Evolutionary conservation across 2,113 vertebrate species (phyloP), one percentile per base, ranked within the genome.

Genomic region (Clarias magur): DNA sequence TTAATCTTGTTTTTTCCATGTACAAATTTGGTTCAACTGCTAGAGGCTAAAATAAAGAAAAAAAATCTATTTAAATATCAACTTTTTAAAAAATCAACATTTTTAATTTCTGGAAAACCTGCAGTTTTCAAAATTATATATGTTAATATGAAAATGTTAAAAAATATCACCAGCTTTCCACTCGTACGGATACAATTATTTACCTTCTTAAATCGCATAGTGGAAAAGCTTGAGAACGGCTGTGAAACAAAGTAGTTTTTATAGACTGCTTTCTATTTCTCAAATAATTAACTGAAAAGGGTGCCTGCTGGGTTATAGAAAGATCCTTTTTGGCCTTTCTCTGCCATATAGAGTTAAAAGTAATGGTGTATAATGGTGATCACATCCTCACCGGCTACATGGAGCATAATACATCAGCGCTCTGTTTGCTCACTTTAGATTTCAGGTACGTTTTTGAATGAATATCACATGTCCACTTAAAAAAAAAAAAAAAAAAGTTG

Each of bases 401-500:
- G 81, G 7, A 56, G 68, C 83, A 80, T 88, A 89, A 87, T 72
- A 85, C 82, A 90, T 87, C 86, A 89, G 65, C 57, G 67, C 54
- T 42, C 67, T 38, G 70, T 16, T 70, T 88, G 78, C 63, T 82
- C 60, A 86, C 79, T 72, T 89, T 86, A 90, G 90, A 91, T n/a
- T n/a, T 75, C 90, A 84, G 75, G 25, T 56, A 82, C 89, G 63
- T 60, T n/a, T 89, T 56, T 86, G 80, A 91, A 89, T 90, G 84
- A 91, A 88, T 88, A 90, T 91, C 90, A 91, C 85, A 91, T 88
- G 88, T 82, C 85, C 80, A 53, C 63, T 84, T 48, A n/a, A n/a
- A 48, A 34, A 86, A 88, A 82, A 68, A 56, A 84, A 86, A 89
- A 81, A 84, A 86, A 89, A 81, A 53, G 73, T 84, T 85, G 90